These are phyloP conservation scores for Caenorhabditis sulstoni DNA, from an alignment of 2,888 invertebrate species.

Conservation along the genomic window DNA sequence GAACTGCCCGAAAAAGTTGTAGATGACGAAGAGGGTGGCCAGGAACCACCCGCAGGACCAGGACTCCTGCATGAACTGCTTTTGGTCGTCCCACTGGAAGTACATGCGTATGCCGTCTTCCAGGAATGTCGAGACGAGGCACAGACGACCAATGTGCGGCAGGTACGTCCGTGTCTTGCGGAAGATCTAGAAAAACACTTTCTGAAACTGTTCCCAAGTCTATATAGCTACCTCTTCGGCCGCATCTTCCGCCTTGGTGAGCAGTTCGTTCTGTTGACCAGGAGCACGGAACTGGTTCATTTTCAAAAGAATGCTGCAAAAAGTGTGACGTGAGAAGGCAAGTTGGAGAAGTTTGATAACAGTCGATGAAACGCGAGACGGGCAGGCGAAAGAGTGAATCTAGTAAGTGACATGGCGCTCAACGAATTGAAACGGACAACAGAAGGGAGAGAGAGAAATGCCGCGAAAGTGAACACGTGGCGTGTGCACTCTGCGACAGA, in stretches of 20 bases:
- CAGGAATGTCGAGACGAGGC: constrained; percentile 97
- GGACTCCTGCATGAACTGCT: constrained; percentile 81
- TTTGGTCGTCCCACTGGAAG: constrained; percentile 86
- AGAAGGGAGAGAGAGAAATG: constrained; percentile 18
- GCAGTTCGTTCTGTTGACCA: constrained; percentile 67
- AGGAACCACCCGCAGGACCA: constrained; percentile 93
- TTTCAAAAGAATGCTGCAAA: constrained; percentile 23
- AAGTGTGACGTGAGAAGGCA: constrained; percentile 7
- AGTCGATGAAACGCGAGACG: constrained; percentile 14
- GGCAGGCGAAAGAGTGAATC: constrained; percentile 14
- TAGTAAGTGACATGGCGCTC: constrained; percentile 15
- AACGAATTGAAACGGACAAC: background rate
- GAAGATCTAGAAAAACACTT: constrained; percentile 78
- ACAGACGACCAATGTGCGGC: constrained; percentile 95
- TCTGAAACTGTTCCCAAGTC: too few relatives aligned
- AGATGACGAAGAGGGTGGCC: constrained; percentile 93
- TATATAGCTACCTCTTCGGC: constrained; percentile 76
- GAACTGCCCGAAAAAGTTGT: constrained; percentile 95
- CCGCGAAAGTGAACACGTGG: constrained; percentile 50
- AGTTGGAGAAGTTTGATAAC: constrained; percentile 23
- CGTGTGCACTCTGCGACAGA: constrained; percentile 54
- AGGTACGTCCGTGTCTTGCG: constrained; percentile 84
- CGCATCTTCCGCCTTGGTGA: constrained; percentile 75
- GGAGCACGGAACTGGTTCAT: constrained; percentile 73
- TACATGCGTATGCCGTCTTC: constrained; percentile 99